Evolutionary conservation across 2,888 invertebrate genomes (phyloP).

Genomic region (Lottia gigantea): DNA sequence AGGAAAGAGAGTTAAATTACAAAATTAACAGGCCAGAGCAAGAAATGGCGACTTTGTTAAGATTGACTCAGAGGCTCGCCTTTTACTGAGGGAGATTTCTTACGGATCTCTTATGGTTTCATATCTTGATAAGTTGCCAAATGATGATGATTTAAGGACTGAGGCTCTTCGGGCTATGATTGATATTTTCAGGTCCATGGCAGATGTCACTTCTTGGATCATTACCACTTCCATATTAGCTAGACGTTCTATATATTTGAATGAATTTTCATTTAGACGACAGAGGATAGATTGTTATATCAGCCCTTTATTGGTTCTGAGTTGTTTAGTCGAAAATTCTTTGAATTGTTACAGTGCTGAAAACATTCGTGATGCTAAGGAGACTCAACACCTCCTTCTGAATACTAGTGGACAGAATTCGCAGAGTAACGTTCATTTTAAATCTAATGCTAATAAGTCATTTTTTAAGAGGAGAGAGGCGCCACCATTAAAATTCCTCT

Average conservation of each 20-base stretch:
- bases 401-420: not conserved
- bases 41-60: not conserved
- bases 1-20: not conserved
- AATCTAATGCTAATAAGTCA: not conserved
- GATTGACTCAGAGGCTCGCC: not conserved
- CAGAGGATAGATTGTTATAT: not conserved
- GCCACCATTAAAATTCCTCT: too few species aligned
- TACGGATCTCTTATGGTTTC: not conserved
- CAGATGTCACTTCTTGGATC: not conserved
- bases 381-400: conserved; percentile 7
- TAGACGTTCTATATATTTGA: not conserved
- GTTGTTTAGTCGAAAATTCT: conserved; percentile 6
- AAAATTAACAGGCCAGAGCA: not conserved
- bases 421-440: not conserved
- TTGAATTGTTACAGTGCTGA: conserved; percentile 15
- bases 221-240: not conserved
- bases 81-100: not conserved
- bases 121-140: not conserved
- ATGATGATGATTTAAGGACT: not conserved
- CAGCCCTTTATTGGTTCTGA: not conserved
- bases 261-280: conserved; percentile 13
- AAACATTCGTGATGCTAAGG: conserved; percentile 15
- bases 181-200: not conserved
- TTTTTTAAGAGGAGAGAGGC: too few species aligned
- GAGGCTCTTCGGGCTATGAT: not conserved